Evolutionary conservation across 2,888 invertebrate species (phyloP).

Genomic region (Cheilosia scutellata): DNA sequence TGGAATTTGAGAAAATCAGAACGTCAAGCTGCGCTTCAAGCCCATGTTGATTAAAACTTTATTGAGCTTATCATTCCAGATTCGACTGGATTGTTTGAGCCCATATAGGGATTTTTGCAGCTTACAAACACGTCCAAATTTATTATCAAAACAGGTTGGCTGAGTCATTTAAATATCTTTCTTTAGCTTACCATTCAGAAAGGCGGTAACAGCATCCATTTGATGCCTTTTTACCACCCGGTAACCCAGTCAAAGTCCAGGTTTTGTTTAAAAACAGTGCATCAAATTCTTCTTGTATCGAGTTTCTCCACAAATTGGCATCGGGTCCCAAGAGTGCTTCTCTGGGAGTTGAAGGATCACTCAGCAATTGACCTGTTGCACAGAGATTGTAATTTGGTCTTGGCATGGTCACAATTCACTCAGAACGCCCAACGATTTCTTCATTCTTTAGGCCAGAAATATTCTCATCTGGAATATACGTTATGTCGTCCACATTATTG

Average conservation of each 20-base stretch:
- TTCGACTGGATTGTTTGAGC: conserved; percentile 43
- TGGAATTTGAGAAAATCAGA: conserved; percentile 41
- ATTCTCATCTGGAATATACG: conserved; percentile 34
- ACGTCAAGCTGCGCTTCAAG: conserved; percentile 50
- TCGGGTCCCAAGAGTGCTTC: conserved; percentile 40
- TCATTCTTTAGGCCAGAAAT: background rate
- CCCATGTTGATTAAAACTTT: conserved; percentile 37
- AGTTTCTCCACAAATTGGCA: conserved; percentile 44
- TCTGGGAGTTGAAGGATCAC: conserved; percentile 6
- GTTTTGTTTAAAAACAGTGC: conserved; percentile 50
- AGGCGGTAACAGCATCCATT: conserved; percentile 70
- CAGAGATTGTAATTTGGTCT: too few relatives aligned
- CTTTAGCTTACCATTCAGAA: conserved; percentile 63
- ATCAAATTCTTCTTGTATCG: conserved; percentile 41
- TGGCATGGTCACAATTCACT: too few relatives aligned
- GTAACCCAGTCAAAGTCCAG: conserved; percentile 47
- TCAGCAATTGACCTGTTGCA: too few relatives aligned
- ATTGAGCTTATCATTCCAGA: conserved; percentile 52
- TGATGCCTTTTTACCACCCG: too few relatives aligned
- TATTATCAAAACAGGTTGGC: conserved; percentile 63
- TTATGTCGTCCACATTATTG: conserved; percentile 26
- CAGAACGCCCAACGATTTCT: too few relatives aligned
- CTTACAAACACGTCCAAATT: conserved; percentile 38
- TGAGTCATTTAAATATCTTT: conserved; percentile 70
- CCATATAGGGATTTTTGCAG: conserved; percentile 71